A percentile compares a stretch with the other conserved stretches of the same genome.
Conservation (phyloP, 2,888 invertebrate genomes). For the Calameuta idolon region DNA sequence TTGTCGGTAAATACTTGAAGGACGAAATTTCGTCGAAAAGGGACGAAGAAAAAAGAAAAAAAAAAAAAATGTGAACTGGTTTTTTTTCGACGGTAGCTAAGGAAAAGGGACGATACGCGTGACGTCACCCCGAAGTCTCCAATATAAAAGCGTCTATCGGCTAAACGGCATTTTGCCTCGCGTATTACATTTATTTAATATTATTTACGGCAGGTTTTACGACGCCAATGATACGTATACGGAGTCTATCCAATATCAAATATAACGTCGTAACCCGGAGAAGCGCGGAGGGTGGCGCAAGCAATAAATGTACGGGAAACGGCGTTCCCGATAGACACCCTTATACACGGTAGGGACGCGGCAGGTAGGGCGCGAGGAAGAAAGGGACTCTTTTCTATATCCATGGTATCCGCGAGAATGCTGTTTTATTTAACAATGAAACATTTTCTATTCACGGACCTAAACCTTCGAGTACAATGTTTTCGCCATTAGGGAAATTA, state of each 20-base stretch:
- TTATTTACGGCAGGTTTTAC: constrained; percentile 66
- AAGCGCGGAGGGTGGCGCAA: constrained; percentile 52
- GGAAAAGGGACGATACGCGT: neutral
- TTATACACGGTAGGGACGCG: neutral
- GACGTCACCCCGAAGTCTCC: neutral
- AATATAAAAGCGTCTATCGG: constrained; percentile 28
- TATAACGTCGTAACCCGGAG: constrained; percentile 64
- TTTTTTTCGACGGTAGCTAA: neutral
- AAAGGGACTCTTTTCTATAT: neutral
- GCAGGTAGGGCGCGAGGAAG: neutral
- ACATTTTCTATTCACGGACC: constrained; percentile 3
- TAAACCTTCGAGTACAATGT: constrained; percentile 20
- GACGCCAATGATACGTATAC: constrained; percentile 65
- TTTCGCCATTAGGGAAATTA: neutral
- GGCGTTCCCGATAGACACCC: constrained; percentile 62
- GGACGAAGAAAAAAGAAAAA: neutral
- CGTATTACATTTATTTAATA: constrained; percentile 67
- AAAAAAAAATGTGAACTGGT: neutral
- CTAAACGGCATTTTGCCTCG: constrained; percentile 60
- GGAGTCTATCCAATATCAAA: constrained; percentile 66
- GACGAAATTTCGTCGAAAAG: neutral
- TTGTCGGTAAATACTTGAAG: neutral
- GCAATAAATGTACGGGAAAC: constrained; percentile 67
- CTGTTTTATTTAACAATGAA: neutral
- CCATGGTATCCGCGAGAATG: neutral